phyloP scores from a whole-genome alignment of 1,140 invertebrate species.

The Diuraphis noxia region DNA sequence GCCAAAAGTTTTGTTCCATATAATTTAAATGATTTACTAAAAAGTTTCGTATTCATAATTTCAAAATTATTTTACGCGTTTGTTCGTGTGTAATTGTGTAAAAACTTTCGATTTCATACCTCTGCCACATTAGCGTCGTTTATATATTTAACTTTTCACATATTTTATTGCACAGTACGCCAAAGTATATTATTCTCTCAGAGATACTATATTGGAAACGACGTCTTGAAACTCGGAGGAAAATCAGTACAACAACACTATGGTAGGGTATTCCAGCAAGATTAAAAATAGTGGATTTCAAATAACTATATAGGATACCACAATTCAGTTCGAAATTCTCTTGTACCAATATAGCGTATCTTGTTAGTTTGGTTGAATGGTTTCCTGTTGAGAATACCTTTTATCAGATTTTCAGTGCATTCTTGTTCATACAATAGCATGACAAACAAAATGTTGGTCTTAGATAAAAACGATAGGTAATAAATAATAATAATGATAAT shows the following conservation, averaged over 20 bases:
- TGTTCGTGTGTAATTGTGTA: slow-evolving; percentile 7
- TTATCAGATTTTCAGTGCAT: not conserved
- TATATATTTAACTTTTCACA: slow-evolving; percentile 37
- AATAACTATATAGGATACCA: not conserved
- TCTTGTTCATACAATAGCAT: not conserved
- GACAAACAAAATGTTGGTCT: not conserved
- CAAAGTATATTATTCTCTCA: not conserved
- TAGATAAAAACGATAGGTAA: not conserved
- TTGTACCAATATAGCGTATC: not conserved
- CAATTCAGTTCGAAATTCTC: not conserved
- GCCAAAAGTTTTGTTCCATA: slow-evolving; percentile 11
- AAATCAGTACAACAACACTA: slow-evolving; percentile 10
- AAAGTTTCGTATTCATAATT: slow-evolving; percentile 25
- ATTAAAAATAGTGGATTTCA: slow-evolving; percentile 29
- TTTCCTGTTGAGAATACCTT: slow-evolving; percentile 7
- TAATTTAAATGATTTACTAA: slow-evolving; percentile 40
- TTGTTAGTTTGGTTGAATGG: slow-evolving; percentile 34
- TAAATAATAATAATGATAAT: not conserved
- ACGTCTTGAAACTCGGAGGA: not conserved
- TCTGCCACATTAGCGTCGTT: slow-evolving; percentile 21
- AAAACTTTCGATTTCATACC: slow-evolving; percentile 37
- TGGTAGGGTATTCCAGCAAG: not conserved
- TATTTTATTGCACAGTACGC: not conserved
- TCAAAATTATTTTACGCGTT: slow-evolving; percentile 23
- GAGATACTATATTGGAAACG: slow-evolving; percentile 15